phyloP scores from a whole-genome alignment of 2,797 vertebrate species.

The Carapus acus region DNA sequence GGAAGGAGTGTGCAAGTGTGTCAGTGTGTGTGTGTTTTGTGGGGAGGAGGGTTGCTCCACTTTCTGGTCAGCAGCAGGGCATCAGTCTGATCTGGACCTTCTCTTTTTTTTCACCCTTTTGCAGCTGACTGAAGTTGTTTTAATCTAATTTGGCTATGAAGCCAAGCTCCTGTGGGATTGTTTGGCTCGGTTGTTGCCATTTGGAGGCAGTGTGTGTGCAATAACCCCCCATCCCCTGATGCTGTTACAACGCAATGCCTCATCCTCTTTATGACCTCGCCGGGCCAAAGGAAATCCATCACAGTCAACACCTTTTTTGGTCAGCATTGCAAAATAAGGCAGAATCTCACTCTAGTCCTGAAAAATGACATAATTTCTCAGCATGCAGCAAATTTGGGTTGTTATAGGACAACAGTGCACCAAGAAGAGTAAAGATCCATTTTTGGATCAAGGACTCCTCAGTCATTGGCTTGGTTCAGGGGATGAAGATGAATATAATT shows the following conservation, averaged over 20 bases:
- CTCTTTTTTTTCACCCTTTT: conserved; percentile 44
- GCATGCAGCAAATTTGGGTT: conserved; percentile 14
- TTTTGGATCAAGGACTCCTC: conserved; percentile 25
- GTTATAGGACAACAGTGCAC: conserved; percentile 5
- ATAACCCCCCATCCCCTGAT: neutral
- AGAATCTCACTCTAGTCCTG: conserved; percentile 13
- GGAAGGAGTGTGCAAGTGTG: conserved; percentile 37
- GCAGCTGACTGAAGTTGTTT: conserved; percentile 53
- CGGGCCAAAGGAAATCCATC: conserved; percentile 37
- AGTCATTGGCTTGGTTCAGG: conserved; percentile 3
- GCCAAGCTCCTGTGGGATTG: conserved; percentile 47
- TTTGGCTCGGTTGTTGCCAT: conserved; percentile 51
- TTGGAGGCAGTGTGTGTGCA: conserved; percentile 14
- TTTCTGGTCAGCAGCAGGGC: conserved; percentile 55
- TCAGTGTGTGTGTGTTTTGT: conserved; percentile 14
- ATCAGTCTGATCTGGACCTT: conserved; percentile 38
- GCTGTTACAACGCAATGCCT: conserved; percentile 28
- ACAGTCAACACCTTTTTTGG: conserved; percentile 27
- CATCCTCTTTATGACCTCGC: conserved; percentile 38
- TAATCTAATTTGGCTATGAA: conserved; percentile 67
- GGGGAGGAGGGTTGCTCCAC: conserved; percentile 19
- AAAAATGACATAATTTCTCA: conserved; percentile 22
- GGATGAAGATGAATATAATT: conserved; percentile 7
- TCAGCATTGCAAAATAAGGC: conserved; percentile 35
- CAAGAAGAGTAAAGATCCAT: conserved; percentile 3